These are phyloP conservation scores for Ochropleura leucogaster DNA, from an alignment of 2,888 invertebrate genomes.

Conservation along the genomic window DNA sequence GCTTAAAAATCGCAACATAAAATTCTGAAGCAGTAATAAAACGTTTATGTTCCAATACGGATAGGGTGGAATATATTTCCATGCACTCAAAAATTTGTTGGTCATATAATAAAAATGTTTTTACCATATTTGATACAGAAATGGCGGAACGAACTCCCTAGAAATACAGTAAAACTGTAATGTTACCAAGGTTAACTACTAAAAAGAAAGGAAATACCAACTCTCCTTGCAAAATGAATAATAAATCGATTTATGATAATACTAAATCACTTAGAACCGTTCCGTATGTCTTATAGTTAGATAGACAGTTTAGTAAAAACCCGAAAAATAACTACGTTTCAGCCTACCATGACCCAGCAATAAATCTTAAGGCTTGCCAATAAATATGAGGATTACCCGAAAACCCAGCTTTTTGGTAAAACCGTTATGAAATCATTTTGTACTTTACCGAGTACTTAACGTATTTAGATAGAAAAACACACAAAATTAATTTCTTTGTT, in stretches of 20 bases:
- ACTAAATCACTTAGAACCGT: slow-evolving; percentile 13
- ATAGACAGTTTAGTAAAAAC: background rate
- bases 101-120: background rate
- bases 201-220: background rate
- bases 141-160: background rate
- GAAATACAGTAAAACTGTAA: background rate
- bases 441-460: background rate
- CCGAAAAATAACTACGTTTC: slow-evolving; percentile 29
- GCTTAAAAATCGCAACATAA: background rate
- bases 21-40: background rate
- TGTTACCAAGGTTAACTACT: background rate
- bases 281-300: slow-evolving; percentile 12
- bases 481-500: background rate
- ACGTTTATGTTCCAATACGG: background rate
- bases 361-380: slow-evolving; percentile 32
- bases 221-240: background rate
- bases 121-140: background rate
- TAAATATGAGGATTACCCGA: slow-evolving; percentile 36
- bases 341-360: background rate
- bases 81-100: background rate
- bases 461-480: background rate
- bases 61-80: background rate
- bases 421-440: slow-evolving; percentile 8
- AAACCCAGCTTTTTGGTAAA: slow-evolving; percentile 10
- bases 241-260: background rate